These are phyloP conservation scores for Digitonthophagus gazella DNA, from an alignment of 2,888 invertebrate species.

Conservation along the genomic window DNA sequence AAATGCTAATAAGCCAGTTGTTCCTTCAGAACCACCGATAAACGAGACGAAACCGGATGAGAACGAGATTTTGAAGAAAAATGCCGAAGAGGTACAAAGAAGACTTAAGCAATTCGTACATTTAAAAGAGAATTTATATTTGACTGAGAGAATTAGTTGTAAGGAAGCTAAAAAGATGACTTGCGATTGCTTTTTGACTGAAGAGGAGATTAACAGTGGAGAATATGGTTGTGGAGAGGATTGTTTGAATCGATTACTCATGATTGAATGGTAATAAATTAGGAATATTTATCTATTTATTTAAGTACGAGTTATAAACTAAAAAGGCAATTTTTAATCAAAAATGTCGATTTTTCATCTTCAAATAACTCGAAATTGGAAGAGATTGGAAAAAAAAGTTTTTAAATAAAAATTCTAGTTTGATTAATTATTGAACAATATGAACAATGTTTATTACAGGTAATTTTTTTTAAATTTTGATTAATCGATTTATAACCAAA, in stretches of 20 bases:
- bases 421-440: too few relatives aligned
- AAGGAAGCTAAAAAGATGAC: slow-evolving; percentile 92
- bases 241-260: slow-evolving; percentile 93
- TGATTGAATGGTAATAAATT: slow-evolving; percentile 88
- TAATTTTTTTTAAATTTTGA: too few relatives aligned
- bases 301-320: background rate
- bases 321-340: background rate
- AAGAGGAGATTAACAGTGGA: slow-evolving; percentile 81
- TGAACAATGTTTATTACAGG: too few relatives aligned
- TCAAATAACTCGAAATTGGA: too few relatives aligned
- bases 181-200: slow-evolving; percentile 90
- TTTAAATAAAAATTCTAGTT: too few relatives aligned
- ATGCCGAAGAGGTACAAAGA: slow-evolving; percentile 54
- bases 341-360: too few relatives aligned
- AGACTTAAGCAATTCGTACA: slow-evolving; percentile 74
- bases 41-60: slow-evolving; percentile 12
- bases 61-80: slow-evolving; percentile 1
- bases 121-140: slow-evolving; percentile 83
- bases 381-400: too few relatives aligned
- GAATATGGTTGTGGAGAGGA: slow-evolving; percentile 92
- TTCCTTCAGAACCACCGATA: slow-evolving; percentile 2
- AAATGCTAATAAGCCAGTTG: slow-evolving; percentile 9
- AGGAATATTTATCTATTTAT: slow-evolving; percentile 5
- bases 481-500: too few relatives aligned
- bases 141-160: slow-evolving; percentile 79